Percentiles rank a stretch among this genome's conserved stretches.
phyloP scores from a whole-genome alignment of 2,113 vertebrate genomes.

The Hassar affinis region DNA sequence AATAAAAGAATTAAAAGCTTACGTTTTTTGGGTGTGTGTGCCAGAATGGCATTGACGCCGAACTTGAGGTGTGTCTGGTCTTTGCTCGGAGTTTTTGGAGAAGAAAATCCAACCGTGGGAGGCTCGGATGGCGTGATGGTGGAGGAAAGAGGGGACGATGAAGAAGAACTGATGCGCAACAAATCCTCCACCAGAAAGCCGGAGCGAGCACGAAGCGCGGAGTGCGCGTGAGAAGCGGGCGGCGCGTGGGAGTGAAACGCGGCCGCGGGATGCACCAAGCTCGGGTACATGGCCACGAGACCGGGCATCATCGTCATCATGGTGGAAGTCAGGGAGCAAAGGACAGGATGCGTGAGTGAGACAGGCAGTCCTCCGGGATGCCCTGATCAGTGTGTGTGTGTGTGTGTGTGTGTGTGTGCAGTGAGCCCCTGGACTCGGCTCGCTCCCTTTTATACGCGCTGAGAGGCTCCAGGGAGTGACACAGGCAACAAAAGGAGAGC shows the following conservation, averaged over 20 bases:
- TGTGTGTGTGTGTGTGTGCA: background rate
- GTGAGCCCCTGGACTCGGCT: background rate
- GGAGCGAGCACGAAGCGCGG: slow-evolving; percentile 77
- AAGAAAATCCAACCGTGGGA: slow-evolving; percentile 64
- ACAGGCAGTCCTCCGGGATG: background rate
- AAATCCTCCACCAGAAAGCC: slow-evolving; percentile 95
- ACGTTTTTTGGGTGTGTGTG: slow-evolving; percentile 85
- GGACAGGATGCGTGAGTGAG: background rate
- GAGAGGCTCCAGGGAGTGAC: slow-evolving; percentile 3
- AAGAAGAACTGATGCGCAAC: slow-evolving; percentile 83
- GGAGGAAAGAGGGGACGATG: slow-evolving; percentile 63
- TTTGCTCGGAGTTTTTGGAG: slow-evolving; percentile 73
- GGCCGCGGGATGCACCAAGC: slow-evolving; percentile 84
- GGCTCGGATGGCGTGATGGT: slow-evolving; percentile 46
- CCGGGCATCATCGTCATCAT: slow-evolving; percentile 94
- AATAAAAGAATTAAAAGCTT: slow-evolving; percentile 56
- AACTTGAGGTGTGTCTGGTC: slow-evolving; percentile 92
- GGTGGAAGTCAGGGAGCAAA: background rate
- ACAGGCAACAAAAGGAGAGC: slow-evolving; percentile 9
- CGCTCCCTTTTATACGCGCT: background rate
- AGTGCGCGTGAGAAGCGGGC: background rate
- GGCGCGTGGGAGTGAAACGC: background rate
- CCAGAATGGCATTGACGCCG: slow-evolving; percentile 93
- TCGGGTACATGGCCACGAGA: slow-evolving; percentile 87
- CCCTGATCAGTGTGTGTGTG: background rate